Percentiles rank a stretch among this genome's conserved stretches.
Evolutionary conservation across 2,113 vertebrate species (phyloP).

Genomic region (Equus quagga): DNA sequence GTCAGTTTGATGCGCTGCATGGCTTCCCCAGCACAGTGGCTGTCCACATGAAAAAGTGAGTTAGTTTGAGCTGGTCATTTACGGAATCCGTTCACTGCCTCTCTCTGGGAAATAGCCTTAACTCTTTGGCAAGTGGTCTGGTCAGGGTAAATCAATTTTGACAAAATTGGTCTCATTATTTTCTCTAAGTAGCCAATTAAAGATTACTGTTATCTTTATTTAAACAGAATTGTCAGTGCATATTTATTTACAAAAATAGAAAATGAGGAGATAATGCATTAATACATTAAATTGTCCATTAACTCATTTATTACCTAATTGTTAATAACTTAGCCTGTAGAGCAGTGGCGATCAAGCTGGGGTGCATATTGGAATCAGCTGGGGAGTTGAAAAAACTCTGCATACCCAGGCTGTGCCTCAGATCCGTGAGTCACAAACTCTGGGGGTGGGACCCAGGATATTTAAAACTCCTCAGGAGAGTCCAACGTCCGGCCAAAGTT

Average conservation of each 20-base stretch:
- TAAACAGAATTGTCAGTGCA: background rate
- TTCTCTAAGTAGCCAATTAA: constrained; percentile 45
- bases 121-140: constrained; percentile 46
- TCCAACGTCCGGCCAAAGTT: background rate
- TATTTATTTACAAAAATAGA: background rate
- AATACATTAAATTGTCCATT: background rate
- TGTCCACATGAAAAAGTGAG: background rate
- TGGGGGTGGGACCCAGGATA: background rate
- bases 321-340: background rate
- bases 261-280: background rate
- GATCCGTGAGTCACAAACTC: background rate
- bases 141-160: constrained; percentile 48
- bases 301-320: background rate
- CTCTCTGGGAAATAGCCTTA: constrained; percentile 19
- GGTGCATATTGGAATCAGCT: background rate
- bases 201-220: constrained; percentile 17
- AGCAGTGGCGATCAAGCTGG: background rate
- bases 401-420: fast-evolving
- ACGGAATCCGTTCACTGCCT: background rate
- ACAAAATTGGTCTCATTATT: constrained; percentile 51
- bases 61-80: background rate
- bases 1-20: background rate
- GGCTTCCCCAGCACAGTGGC: fast-evolving
- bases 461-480: background rate
- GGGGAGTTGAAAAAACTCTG: background rate